Base-by-base conservation (phyloP, 2,797 vertebrate genomes). In the Urophycis tenuis region DNA sequence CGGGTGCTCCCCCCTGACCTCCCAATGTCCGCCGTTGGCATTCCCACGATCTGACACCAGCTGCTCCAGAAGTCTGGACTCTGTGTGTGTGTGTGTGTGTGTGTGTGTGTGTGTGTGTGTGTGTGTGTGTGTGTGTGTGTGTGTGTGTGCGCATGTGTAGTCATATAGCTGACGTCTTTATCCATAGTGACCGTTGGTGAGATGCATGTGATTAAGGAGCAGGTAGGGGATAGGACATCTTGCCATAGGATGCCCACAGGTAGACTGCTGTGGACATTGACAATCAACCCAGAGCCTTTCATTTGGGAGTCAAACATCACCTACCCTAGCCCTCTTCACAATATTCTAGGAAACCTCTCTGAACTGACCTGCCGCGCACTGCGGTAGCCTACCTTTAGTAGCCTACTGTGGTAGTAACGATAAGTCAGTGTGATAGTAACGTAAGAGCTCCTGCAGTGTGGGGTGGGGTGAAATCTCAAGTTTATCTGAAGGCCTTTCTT, bases 21-120 rank as follows among this genome's bases (percentile, higher is more conserved):
- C 11, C n/a, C n/a, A 53, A 64, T 64, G 53, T 67, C 60, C 53
- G 22, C 53, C 53, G 19, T n/a, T 67, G 60, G 60, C 11, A 67
- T 67, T 67, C 60, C 60, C 25, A 67, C 10, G 25, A 67, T 29
- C 60, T 67, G 60, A 60, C 53, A 60, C 53, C 53, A 60, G 53
- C 53, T 60, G 41, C 41, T 45, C 17, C 11, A 45, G 41, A 45
- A 45, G 8, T 45, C 41, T 45, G 41, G 10, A 15, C 14, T 49
- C 30, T 6, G 72, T 25, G n/a, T 64, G 60, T 64, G 25, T 64
- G 60, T 64, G 60, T 64, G 25, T 64, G 60, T 64, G 25, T 2
- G 60, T 76, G 78, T 4, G 79, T 72, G 79, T 41, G 76, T 60
- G 80, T 60, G 75, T 35, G 32, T 72, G 32, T 72, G 32, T 72